A percentile compares a stretch with the other conserved stretches of the same genome.
Evolutionary conservation across 2,113 vertebrate species (phyloP).

Genomic region (Lipophrys pholis): DNA sequence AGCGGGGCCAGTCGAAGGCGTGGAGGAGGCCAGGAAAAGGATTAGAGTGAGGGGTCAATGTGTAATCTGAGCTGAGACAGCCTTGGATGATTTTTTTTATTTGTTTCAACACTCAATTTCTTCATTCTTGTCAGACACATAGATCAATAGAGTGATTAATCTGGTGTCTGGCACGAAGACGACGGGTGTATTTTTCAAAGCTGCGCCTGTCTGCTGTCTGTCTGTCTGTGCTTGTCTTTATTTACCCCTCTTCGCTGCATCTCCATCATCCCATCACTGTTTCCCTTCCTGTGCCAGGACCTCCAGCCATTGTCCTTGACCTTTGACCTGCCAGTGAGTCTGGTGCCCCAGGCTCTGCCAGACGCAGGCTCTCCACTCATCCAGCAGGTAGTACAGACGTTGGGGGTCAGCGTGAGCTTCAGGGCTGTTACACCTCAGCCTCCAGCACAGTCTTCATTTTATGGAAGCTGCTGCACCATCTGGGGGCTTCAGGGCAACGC

Average conservation of each 20-base stretch:
- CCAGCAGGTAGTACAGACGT: constrained; percentile 82
- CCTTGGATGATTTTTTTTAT: constrained; percentile 33
- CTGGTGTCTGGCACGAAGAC: constrained; percentile 2
- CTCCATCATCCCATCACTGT: neutral
- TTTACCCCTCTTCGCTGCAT: neutral
- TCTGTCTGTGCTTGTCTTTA: constrained; percentile 9
- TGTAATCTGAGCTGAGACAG: constrained; percentile 22
- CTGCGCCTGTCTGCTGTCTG: constrained; percentile 1
- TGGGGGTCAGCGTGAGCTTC: constrained; percentile 83
- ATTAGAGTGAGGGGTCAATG: constrained; percentile 80
- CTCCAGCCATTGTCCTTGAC: constrained; percentile 83
- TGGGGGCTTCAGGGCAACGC: constrained; percentile 83
- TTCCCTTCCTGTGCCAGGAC: constrained; percentile 65
- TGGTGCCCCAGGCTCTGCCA: constrained; percentile 76
- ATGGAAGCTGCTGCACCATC: constrained; percentile 80
- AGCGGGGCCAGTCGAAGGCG: constrained; percentile 83
- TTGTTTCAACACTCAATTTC: constrained; percentile 51
- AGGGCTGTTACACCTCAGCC: constrained; percentile 77
- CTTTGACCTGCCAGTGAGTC: constrained; percentile 83
- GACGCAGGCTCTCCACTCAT: constrained; percentile 82
- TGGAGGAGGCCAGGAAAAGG: constrained; percentile 82
- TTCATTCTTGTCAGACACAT: constrained; percentile 36
- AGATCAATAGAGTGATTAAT: constrained; percentile 63
- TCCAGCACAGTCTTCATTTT: constrained; percentile 77
- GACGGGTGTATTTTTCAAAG: constrained; percentile 56